Base-by-base conservation (phyloP, 2,888 invertebrate genomes). In the Sisyra terminalis region DNA sequence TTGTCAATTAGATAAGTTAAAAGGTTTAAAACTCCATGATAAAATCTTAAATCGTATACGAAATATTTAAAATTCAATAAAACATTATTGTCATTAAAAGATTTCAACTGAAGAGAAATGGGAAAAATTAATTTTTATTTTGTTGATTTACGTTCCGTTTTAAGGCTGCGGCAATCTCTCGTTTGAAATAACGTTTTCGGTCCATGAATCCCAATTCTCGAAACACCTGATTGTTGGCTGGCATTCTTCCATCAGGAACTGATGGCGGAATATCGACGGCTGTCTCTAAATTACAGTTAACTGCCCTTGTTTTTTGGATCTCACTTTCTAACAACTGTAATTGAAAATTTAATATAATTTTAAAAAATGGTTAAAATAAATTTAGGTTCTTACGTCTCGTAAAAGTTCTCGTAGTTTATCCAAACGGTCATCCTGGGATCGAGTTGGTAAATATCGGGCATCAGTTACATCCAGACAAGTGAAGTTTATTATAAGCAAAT, bases 361-460 rank as follows among this genome's bases (percentile, higher is more conserved):
- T 10, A 13, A 35, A 13, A 11, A 8, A 11, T 10, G 7, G 10
- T 7, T 10, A 10, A 8, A 11, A 35, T 11, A 10, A 6, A 7
- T 30, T 3, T 31, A 41, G 11, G 5, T 34, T 49, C 54, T 54
- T 51, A 55, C 56, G 39, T 55, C 55, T 49, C 52, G 51, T 42
- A 56, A 47, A 18, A 56, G 50, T 39, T 55, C 55, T 42, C 54
- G 47, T 6, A 56, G 51, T 45, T 52, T 49, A 43, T 55, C 56
- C 9, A 56, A 47, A 7, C 53, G 51, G 44, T 56, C 55, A 30
- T 53, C 51, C 43, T 54, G 52, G 16, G 51, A 49, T 40, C 55
- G 46, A 8, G 57, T 57, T 30, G 57, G 57, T 37, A 57, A 48
- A 47, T 57, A 57, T 35, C 57, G 49, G 40, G 54, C 54, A 42